Conservation (phyloP, 2,888 invertebrate genomes). For the Artemia sinica region DNA sequence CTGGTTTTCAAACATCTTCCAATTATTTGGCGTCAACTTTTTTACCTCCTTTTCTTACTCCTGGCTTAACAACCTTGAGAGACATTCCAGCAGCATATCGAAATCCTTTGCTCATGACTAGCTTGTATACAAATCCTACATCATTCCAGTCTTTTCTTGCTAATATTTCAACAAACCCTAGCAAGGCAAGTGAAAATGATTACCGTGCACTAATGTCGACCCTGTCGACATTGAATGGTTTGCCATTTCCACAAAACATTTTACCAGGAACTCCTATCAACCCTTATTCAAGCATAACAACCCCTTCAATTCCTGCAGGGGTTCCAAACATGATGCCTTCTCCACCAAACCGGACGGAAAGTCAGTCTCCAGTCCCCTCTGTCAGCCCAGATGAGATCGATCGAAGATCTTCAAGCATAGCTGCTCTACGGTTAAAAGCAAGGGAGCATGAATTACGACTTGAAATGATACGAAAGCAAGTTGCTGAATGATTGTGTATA, state of each 20-base stretch:
- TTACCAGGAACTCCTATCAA: conserved; percentile 26
- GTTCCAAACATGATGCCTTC: conserved; percentile 14
- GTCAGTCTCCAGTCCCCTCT: conserved; percentile 16
- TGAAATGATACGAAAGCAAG: conserved; percentile 55
- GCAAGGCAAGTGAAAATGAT: conserved; percentile 30
- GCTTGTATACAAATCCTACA: conserved; percentile 36
- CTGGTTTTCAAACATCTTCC: not conserved
- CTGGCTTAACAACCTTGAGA: conserved; percentile 24
- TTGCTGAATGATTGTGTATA: conserved; percentile 9
- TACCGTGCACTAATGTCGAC: conserved; percentile 33
- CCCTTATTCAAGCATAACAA: not conserved
- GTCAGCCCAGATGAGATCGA: conserved; percentile 47
- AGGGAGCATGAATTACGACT: conserved; percentile 70
- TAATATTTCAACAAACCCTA: conserved; percentile 48
- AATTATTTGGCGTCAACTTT: not conserved
- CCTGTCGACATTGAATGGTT: conserved; percentile 39
- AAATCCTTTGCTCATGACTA: conserved; percentile 38
- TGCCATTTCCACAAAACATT: conserved; percentile 31
- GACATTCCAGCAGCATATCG: conserved; percentile 23
- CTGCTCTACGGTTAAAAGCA: conserved; percentile 66
- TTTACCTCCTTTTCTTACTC: conserved; percentile 20
- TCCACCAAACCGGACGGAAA: conserved; percentile 17
- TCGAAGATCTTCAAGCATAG: conserved; percentile 67
- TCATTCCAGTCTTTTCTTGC: conserved; percentile 73
- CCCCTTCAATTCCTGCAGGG: conserved; percentile 11